Conservation (phyloP, 2,113 vertebrate species). For the Saguinus midas region DNA sequence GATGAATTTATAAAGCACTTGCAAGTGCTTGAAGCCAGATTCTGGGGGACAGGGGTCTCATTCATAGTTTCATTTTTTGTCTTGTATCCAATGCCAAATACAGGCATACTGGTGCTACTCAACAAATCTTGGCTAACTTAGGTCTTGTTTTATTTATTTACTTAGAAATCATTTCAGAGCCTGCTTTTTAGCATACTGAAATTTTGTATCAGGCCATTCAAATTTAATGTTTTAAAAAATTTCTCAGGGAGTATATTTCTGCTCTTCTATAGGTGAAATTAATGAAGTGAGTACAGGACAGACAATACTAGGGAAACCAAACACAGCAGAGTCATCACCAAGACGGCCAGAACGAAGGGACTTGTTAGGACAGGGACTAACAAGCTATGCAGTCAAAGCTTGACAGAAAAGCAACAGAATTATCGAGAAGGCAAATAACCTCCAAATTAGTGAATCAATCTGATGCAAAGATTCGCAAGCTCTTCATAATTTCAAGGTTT, state of each 20-base stretch:
- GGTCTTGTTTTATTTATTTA: not conserved
- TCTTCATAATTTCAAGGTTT: not conserved
- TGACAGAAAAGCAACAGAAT: constrained; percentile 50
- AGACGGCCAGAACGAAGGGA: constrained; percentile 4
- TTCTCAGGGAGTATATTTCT: not conserved
- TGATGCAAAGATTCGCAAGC: not conserved
- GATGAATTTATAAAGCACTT: not conserved
- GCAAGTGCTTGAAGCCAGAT: not conserved
- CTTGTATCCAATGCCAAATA: not conserved
- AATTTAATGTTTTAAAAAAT: not conserved
- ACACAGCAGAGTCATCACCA: constrained; percentile 1
- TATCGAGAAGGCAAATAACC: constrained; percentile 14
- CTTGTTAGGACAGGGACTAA: not conserved
- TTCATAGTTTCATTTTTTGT: not conserved
- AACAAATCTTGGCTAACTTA: not conserved
- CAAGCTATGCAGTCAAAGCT: not conserved
- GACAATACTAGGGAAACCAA: not conserved
- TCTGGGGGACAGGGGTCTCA: not conserved
- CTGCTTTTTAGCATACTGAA: not conserved
- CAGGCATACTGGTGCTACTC: not conserved
- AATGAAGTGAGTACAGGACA: constrained; percentile 8
- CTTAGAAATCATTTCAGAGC: not conserved
- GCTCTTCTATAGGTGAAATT: not conserved
- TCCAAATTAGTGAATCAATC: constrained; percentile 53
- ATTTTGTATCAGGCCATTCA: not conserved